These are phyloP conservation scores for Lepisosteus oculatus DNA, from an alignment of 2,113 vertebrate species.

Conservation along the genomic window DNA sequence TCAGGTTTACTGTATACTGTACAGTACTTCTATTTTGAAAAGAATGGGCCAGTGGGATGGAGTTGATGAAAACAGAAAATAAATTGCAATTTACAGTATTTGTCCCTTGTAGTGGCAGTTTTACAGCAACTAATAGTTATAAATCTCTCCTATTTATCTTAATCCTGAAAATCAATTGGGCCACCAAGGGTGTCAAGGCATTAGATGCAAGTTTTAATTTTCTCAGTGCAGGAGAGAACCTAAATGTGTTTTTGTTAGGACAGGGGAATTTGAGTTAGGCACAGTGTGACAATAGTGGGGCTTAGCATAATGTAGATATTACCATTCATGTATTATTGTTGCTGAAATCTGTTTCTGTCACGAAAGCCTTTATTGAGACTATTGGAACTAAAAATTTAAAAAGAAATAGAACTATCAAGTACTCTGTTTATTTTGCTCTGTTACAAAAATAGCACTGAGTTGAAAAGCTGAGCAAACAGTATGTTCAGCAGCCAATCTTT, in stretches of 20 bases:
- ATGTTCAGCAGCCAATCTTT: slow-evolving; percentile 20
- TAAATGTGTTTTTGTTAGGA: slow-evolving; percentile 35
- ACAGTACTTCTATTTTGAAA: not conserved
- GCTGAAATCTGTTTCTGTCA: slow-evolving; percentile 49
- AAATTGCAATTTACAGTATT: not conserved
- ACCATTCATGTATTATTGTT: slow-evolving; percentile 42
- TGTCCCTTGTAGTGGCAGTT: not conserved
- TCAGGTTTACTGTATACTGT: no score
- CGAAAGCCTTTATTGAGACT: slow-evolving; percentile 14
- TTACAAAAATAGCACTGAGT: not conserved
- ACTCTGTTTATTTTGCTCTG: slow-evolving; percentile 33
- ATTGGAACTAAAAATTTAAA: slow-evolving; percentile 30
- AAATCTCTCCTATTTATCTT: slow-evolving; percentile 23
- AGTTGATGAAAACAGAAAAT: not conserved
- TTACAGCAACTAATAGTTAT: not conserved
- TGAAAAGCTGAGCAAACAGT: not conserved
- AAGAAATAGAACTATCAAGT: slow-evolving; percentile 18
- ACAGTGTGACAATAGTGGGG: slow-evolving; percentile 39
- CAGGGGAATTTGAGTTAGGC: slow-evolving; percentile 21
- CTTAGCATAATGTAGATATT: slow-evolving; percentile 38
- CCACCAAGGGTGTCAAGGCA: slow-evolving; percentile 19
- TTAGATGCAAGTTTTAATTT: slow-evolving; percentile 22
- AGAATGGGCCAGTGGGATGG: not conserved
- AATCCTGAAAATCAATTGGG: slow-evolving; percentile 40
- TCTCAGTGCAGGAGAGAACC: slow-evolving; percentile 36